Conservation (phyloP, 2,113 vertebrate genomes). For the Pelecanus crispus region DNA sequence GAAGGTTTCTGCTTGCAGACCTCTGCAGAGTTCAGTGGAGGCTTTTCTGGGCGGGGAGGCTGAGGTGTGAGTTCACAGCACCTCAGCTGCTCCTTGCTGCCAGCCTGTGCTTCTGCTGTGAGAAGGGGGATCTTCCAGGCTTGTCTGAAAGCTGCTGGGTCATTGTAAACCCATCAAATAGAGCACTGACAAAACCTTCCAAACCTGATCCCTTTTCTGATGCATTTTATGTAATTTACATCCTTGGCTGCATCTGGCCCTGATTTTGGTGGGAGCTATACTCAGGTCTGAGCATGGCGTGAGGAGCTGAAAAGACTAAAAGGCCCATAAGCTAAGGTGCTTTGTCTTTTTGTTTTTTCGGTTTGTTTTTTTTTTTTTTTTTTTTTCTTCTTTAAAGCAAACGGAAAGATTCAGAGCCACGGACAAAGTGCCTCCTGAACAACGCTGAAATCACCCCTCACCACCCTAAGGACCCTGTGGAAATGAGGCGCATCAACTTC, state of each 20-base stretch:
- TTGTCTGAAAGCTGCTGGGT: background rate
- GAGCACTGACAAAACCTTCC: background rate
- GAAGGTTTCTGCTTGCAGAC: background rate
- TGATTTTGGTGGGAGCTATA: background rate
- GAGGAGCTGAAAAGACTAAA: background rate
- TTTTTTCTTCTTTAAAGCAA: slow-evolving; percentile 72
- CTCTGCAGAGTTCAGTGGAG: background rate
- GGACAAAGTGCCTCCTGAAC: slow-evolving; percentile 93
- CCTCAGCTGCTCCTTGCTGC: background rate
- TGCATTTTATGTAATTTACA: background rate
- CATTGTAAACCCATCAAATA: background rate
- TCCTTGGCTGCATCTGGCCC: background rate
- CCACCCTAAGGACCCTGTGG: slow-evolving; percentile 95
- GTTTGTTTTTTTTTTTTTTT: background rate
- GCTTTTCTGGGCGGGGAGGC: background rate
- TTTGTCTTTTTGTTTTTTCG: background rate
- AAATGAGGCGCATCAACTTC: slow-evolving; percentile 98
- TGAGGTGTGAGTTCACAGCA: background rate
- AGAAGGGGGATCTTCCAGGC: background rate
- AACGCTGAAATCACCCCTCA: slow-evolving; percentile 91
- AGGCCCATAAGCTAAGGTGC: background rate
- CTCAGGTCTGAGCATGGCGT: accelerated
- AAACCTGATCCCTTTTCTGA: background rate
- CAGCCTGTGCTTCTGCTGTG: background rate
- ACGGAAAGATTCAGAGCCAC: slow-evolving; percentile 92